Conservation (phyloP, 1,140 invertebrate species). For the Dufourea novaeangliae region DNA sequence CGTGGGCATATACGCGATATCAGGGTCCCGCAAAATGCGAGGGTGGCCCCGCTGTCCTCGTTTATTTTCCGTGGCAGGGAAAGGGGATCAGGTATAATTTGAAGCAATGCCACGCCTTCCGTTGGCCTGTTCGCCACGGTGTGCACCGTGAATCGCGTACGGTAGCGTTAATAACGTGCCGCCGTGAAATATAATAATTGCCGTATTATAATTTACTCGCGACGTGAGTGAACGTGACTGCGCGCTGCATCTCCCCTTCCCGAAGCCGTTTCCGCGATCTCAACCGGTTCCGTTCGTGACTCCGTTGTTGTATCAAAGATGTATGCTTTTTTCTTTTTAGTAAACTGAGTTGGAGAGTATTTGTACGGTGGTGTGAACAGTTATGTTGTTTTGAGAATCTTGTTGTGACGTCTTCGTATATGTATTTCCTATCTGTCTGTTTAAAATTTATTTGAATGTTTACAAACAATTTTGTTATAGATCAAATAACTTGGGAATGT, state of each 20-base stretch:
- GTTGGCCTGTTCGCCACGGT: slow-evolving; percentile 17
- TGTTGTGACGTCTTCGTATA: no score
- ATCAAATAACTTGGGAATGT: no score
- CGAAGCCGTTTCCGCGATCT: neutral
- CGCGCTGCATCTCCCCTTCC: neutral
- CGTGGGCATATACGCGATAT: neutral
- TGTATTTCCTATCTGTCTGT: no score
- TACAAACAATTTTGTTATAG: no score
- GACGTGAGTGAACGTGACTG: slow-evolving; percentile 8
- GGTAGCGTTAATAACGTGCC: slow-evolving; percentile 66
- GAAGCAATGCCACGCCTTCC: slow-evolving; percentile 67
- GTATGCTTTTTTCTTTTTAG: no score
- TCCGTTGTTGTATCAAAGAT: neutral
- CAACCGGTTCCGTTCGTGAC: neutral
- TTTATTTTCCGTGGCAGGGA: slow-evolving; percentile 56
- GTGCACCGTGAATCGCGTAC: slow-evolving; percentile 18
- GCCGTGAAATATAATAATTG: slow-evolving; percentile 61
- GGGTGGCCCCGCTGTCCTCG: slow-evolving; percentile 39
- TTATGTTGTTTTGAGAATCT: no score
- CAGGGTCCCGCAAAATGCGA: slow-evolving; percentile 1
- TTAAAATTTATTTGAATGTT: no score
- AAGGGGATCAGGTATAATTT: slow-evolving; percentile 66
- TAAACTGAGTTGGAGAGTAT: no score
- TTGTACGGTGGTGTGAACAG: no score
- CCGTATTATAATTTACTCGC: slow-evolving; percentile 61